Evolutionary conservation across 2,888 invertebrate genomes (phyloP).

Genomic region (Phaonia tiefii): DNA sequence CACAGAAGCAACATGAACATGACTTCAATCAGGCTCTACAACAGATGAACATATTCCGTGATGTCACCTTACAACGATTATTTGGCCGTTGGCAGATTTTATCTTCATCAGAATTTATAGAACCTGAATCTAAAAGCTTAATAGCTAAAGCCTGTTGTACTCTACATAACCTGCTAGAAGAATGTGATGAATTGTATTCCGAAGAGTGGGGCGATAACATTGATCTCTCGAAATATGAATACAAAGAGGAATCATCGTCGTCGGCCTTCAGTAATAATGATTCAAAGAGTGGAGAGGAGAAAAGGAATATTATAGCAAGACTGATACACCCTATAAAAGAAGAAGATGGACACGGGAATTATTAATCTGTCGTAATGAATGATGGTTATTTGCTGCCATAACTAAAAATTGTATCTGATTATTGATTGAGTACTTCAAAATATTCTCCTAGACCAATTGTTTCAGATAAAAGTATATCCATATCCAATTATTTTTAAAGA

Average conservation of each 20-base stretch:
- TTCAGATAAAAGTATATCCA: too few relatives aligned
- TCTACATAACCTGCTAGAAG: slow-evolving; percentile 77
- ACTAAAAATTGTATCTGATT: too few relatives aligned
- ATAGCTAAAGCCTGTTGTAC: slow-evolving; percentile 77
- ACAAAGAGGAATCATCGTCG: not conserved
- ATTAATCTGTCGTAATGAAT: too few relatives aligned
- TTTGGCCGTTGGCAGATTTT: slow-evolving; percentile 79
- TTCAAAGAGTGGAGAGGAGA: slow-evolving; percentile 63
- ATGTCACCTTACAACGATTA: slow-evolving; percentile 75
- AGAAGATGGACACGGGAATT: too few relatives aligned
- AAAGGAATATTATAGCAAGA: slow-evolving; percentile 73
- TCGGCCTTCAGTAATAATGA: slow-evolving; percentile 12
- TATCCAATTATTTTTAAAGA: too few relatives aligned
- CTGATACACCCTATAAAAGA: slow-evolving; percentile 68
- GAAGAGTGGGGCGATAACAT: slow-evolving; percentile 74
- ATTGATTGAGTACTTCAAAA: too few relatives aligned
- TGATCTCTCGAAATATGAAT: slow-evolving; percentile 63
- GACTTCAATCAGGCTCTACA: slow-evolving; percentile 77
- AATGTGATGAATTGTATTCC: slow-evolving; percentile 73
- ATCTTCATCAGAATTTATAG: slow-evolving; percentile 73
- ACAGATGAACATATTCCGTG: slow-evolving; percentile 74
- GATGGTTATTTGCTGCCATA: too few relatives aligned
- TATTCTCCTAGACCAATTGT: too few relatives aligned
- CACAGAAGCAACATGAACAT: slow-evolving; percentile 73
- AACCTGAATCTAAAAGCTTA: slow-evolving; percentile 75